phyloP scores from a whole-genome alignment of 1,140 invertebrate species.

The Neotoxoptera formosana region DNA sequence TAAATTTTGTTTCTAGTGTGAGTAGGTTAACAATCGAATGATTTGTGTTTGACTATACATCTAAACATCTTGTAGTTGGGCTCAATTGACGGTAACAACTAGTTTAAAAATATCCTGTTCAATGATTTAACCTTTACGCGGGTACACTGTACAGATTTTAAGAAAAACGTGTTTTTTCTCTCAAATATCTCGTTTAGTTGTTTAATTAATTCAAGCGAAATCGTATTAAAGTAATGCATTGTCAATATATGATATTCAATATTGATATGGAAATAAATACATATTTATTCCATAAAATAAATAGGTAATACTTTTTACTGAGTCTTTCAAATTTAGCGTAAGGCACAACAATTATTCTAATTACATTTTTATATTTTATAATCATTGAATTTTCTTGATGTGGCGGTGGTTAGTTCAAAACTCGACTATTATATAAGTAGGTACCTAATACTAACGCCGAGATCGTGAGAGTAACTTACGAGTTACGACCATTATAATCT shows the following conservation, averaged over 20 bases:
- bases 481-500: neutral
- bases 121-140: neutral
- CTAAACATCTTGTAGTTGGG: neutral
- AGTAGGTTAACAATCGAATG: conserved; percentile 22
- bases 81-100: conserved; percentile 15
- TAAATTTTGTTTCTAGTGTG: neutral
- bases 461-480: neutral
- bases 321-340: neutral
- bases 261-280: neutral
- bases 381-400: no score
- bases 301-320: neutral
- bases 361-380: neutral
- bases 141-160: neutral
- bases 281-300: neutral
- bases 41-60: neutral
- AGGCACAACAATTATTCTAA: neutral
- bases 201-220: neutral
- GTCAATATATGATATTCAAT: neutral
- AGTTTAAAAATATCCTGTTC: conserved; percentile 4
- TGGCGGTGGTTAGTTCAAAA: neutral
- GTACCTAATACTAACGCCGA: neutral
- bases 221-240: neutral
- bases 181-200: neutral
- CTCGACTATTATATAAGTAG: neutral
- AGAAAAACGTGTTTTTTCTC: conserved; percentile 7